phyloP scores from a whole-genome alignment of 2,113 vertebrate genomes.

The Tautogolabrus adspersus region DNA sequence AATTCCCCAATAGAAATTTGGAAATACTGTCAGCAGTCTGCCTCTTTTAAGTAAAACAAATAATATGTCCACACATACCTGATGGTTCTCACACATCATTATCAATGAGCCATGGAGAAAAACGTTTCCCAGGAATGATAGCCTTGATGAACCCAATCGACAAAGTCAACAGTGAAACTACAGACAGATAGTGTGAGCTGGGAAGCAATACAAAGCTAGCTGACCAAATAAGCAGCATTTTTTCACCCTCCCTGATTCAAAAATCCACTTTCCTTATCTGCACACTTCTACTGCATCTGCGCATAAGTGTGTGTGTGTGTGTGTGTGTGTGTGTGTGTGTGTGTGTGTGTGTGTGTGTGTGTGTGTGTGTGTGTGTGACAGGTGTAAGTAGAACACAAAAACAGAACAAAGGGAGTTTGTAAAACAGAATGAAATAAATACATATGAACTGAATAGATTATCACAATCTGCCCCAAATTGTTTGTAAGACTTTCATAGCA shows the following conservation, averaged over 20 bases:
- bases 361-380: background rate
- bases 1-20: background rate
- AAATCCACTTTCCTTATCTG: background rate
- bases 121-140: constrained; percentile 60
- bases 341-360: background rate
- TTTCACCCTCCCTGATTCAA: constrained; percentile 7
- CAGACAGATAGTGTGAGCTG: constrained; percentile 26
- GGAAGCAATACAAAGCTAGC: constrained; percentile 23
- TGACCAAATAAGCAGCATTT: constrained; percentile 4
- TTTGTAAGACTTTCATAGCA: too few relatives aligned
- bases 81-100: constrained; percentile 69
- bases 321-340: background rate
- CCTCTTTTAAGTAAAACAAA: constrained; percentile 38
- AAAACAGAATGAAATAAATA: too few relatives aligned
- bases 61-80: constrained; percentile 39
- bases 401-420: constrained; percentile 27
- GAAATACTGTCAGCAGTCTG: constrained; percentile 12
- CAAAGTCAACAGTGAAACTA: constrained; percentile 70
- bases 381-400: constrained; percentile 17
- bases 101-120: constrained; percentile 53
- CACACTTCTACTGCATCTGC: background rate
- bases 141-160: constrained; percentile 65
- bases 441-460: too few relatives aligned
- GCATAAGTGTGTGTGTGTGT: background rate
- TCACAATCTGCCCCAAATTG: too few relatives aligned